A percentile compares a stretch with the other conserved stretches of the same genome.
Conservation (phyloP, 1,140 invertebrate species). For the Microplitis mediator region DNA sequence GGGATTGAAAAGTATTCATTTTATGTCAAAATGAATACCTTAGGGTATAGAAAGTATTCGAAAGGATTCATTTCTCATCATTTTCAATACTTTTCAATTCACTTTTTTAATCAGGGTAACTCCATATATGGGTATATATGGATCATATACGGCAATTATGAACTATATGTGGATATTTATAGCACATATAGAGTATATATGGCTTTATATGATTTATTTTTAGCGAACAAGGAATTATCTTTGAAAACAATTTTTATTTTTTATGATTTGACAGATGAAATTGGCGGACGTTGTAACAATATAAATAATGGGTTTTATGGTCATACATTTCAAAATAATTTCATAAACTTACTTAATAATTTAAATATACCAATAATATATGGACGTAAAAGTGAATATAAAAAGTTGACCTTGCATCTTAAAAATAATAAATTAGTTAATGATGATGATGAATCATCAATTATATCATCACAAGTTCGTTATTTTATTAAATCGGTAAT, state of each 20-base stretch:
- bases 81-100: too few species aligned
- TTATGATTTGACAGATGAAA: slow-evolving; percentile 27
- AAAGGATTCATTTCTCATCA: too few species aligned
- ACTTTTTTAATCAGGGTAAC: too few species aligned
- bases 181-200: too few species aligned
- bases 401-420: slow-evolving; percentile 22
- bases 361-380: slow-evolving; percentile 18
- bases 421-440: slow-evolving; percentile 6
- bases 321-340: slow-evolving; percentile 34
- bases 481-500: slow-evolving; percentile 39
- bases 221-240: too few species aligned
- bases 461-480: slow-evolving; percentile 36
- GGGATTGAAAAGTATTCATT: too few species aligned
- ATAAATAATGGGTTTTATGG: slow-evolving; percentile 32
- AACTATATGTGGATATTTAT: too few species aligned
- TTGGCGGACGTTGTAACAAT: slow-evolving; percentile 32
- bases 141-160: too few species aligned
- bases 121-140: neutral
- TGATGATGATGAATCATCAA: slow-evolving; percentile 19
- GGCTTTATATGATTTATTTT: too few species aligned
- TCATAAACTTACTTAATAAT: slow-evolving; percentile 25
- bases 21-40: too few species aligned
- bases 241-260: too few species aligned
- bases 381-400: neutral
- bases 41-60: too few species aligned